These are phyloP conservation scores for Thalassoma bifasciatum DNA, from an alignment of 2,113 vertebrate genomes.

Conservation along the genomic window DNA sequence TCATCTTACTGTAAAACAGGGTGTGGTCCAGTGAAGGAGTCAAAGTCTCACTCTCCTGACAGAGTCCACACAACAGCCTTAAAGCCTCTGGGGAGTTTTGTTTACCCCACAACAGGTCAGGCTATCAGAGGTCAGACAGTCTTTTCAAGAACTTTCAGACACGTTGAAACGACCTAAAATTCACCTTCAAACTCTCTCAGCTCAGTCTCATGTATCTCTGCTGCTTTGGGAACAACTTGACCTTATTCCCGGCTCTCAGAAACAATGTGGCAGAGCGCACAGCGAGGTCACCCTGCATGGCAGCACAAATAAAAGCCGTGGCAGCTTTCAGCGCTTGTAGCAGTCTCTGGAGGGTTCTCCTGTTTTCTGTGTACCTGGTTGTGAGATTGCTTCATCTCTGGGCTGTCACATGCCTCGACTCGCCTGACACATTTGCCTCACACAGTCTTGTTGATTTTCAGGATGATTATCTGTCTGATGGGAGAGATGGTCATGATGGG, in stretches of 20 bases:
- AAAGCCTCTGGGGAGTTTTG: background rate
- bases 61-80: background rate
- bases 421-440: constrained; percentile 35
- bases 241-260: constrained; percentile 38
- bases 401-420: constrained; percentile 41
- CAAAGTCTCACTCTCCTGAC: constrained; percentile 39
- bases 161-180: background rate
- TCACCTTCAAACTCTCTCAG: background rate
- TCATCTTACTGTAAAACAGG: constrained; percentile 34
- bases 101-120: constrained; percentile 6
- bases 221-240: constrained; percentile 1
- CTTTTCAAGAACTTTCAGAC: background rate
- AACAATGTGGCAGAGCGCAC: constrained; percentile 21
- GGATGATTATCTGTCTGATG: constrained; percentile 28
- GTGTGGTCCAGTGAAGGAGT: constrained; percentile 15
- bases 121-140: background rate
- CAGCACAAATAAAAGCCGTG: constrained; percentile 23
- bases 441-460: constrained; percentile 16
- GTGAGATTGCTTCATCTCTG: constrained; percentile 42
- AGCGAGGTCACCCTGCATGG: constrained; percentile 34
- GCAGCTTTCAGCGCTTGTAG: constrained; percentile 23
- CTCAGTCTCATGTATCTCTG: background rate
- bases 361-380: constrained; percentile 31
- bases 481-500: constrained; percentile 20
- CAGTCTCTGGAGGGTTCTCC: constrained; percentile 6